Percentiles rank a stretch among this genome's conserved stretches.
These are phyloP conservation scores for Diorhabda elongata DNA, from an alignment of 1,140 invertebrate genomes.

Conservation along the genomic window DNA sequence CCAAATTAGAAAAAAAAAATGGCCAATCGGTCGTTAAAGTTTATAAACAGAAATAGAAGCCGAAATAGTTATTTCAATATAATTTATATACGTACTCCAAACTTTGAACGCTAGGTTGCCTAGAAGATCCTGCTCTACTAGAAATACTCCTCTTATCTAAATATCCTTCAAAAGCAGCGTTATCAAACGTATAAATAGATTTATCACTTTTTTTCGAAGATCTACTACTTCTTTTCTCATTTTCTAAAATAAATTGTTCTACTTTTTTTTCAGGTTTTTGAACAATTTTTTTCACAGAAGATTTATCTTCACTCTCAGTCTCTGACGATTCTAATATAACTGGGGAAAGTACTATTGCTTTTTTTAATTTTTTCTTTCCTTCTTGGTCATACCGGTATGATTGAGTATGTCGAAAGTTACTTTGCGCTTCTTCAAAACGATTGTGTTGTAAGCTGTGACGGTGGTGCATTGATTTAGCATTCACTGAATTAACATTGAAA, in stretches of 20 bases:
- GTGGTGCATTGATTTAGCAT: neutral
- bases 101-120: conserved; percentile 24
- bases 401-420: conserved; percentile 8
- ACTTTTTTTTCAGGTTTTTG: neutral
- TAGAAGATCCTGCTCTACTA: conserved; percentile 8
- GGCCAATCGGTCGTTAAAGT: too few relatives aligned
- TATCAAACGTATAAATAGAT: conserved; percentile 14
- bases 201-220: neutral
- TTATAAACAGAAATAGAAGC: too few relatives aligned
- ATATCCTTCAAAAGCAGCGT: conserved; percentile 17
- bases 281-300: too few relatives aligned
- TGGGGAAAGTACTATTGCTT: neutral
- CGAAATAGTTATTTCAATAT: too few relatives aligned
- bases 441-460: conserved; percentile 9
- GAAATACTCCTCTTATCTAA: conserved; percentile 13
- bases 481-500: too few relatives aligned
- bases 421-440: neutral
- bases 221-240: conserved; percentile 1
- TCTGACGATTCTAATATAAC: conserved; percentile 10
- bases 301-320: neutral
- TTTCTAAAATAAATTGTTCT: neutral
- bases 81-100: conserved; percentile 15
- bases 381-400: conserved; percentile 6
- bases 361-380: conserved; percentile 4
- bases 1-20: too few relatives aligned